Conservation (phyloP, 2,888 invertebrate species). For the Dicyrtoma fusca region DNA sequence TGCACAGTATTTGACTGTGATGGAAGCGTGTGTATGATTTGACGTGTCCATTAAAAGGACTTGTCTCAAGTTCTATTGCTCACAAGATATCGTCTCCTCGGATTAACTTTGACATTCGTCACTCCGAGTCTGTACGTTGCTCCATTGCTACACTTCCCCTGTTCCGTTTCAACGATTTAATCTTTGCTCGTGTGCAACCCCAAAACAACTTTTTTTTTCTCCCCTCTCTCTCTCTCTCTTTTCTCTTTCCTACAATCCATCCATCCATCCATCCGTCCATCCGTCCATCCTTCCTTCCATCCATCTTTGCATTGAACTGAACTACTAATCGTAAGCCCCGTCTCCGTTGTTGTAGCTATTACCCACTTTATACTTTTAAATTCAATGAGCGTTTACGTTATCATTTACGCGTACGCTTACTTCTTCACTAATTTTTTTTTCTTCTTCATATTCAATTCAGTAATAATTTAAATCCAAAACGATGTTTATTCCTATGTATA, state of each 20-base stretch:
- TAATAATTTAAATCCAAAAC: no score
- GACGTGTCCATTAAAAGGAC: conserved; percentile 38
- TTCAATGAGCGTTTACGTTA: no score
- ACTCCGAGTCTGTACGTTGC: neutral
- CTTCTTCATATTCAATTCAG: no score
- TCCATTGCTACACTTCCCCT: neutral
- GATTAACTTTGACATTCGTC: conserved; percentile 36
- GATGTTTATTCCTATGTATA: no score
- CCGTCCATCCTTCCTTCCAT: neutral
- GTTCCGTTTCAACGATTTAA: conserved; percentile 25
- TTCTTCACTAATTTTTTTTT: no score
- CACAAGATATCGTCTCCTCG: conserved; percentile 28
- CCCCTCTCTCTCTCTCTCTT: neutral
- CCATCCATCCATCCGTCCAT: neutral
- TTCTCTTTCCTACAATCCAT: neutral
- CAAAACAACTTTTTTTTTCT: neutral
- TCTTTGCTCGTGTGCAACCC: conserved; percentile 25
- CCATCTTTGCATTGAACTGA: no score
- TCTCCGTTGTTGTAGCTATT: no score
- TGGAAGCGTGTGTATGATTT: conserved; percentile 13
- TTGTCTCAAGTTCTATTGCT: conserved; percentile 20
- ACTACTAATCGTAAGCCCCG: no score
- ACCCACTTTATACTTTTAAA: no score
- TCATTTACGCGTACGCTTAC: no score
- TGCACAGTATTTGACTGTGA: neutral